Conservation (phyloP, 2,888 invertebrate genomes). For the Sphaerophoria taeniata region DNA sequence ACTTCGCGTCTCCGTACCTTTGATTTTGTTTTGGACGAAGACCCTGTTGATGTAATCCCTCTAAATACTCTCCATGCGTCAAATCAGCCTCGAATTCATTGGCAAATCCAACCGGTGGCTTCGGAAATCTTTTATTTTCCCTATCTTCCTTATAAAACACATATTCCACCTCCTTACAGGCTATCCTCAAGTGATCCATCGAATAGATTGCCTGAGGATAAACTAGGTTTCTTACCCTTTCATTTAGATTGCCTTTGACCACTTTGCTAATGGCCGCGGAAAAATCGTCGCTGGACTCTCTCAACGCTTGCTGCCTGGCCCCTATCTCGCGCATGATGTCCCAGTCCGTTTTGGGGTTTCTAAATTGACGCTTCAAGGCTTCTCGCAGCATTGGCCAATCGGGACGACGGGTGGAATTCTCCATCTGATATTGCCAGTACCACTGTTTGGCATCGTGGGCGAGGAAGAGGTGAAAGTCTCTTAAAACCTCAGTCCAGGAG, state of each 20-base stretch:
- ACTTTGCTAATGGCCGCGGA: background rate
- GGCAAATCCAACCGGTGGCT: too few species aligned
- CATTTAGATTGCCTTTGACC: too few species aligned
- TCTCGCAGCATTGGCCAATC: background rate
- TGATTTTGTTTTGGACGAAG: background rate
- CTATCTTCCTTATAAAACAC: too few species aligned
- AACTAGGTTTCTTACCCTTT: too few species aligned
- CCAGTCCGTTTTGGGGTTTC: background rate
- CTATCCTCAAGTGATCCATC: too few species aligned
- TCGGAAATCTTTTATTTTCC: too few species aligned
- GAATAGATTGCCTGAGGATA: too few species aligned
- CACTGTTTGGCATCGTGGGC: background rate
- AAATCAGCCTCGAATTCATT: too few species aligned
- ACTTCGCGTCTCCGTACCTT: background rate
- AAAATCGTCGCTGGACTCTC: background rate
- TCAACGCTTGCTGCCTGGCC: background rate
- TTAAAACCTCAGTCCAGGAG: background rate
- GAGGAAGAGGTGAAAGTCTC: background rate
- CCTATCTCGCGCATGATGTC: background rate
- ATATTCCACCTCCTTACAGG: too few species aligned
- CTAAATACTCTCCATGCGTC: background rate
- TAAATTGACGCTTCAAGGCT: background rate
- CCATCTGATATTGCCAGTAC: slow-evolving; percentile 1
- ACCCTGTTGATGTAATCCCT: background rate
- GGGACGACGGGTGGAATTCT: background rate